Evolutionary conservation across 2,797 vertebrate species (phyloP).

Genomic region (Phataginus tetradactyla): DNA sequence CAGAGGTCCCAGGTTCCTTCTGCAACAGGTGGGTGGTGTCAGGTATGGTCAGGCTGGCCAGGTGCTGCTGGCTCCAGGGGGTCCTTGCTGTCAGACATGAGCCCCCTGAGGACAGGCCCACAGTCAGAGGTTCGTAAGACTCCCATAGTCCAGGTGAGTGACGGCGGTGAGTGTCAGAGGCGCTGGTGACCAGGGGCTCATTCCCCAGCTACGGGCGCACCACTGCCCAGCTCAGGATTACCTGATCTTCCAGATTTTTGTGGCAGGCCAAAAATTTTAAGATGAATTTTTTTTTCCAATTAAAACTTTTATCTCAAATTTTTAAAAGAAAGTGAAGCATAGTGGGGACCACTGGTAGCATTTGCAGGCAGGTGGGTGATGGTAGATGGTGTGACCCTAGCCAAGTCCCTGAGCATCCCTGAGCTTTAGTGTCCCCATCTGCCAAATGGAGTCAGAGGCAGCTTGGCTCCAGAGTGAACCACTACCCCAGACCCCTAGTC

Average conservation of each 20-base stretch:
- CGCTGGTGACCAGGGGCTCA: fast-evolving
- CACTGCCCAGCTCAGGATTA: neutral
- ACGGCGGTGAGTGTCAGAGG: too few relatives aligned
- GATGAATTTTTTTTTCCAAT: neutral
- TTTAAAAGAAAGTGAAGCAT: neutral
- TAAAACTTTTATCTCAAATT: neutral
- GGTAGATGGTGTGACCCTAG: neutral
- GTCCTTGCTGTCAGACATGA: neutral
- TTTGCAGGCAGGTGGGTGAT: neutral
- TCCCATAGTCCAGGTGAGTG: neutral
- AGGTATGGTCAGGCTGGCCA: too few relatives aligned
- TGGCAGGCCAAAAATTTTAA: neutral
- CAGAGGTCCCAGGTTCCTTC: neutral
- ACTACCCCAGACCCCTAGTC: fast-evolving
- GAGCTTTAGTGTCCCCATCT: neutral
- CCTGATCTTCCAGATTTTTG: neutral
- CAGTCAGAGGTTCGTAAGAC: neutral
- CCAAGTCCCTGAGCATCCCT: neutral
- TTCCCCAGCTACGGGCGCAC: neutral
- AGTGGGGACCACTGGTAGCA: neutral
- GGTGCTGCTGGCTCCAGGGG: neutral
- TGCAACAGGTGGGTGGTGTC: too few relatives aligned
- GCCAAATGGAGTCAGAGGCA: neutral
- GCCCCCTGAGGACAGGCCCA: neutral
- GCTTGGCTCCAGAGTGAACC: fast-evolving